Percentiles rank a stretch among this genome's conserved stretches.
phyloP scores from a whole-genome alignment of 2,888 invertebrate species.

The Apotomis betuletana region DNA sequence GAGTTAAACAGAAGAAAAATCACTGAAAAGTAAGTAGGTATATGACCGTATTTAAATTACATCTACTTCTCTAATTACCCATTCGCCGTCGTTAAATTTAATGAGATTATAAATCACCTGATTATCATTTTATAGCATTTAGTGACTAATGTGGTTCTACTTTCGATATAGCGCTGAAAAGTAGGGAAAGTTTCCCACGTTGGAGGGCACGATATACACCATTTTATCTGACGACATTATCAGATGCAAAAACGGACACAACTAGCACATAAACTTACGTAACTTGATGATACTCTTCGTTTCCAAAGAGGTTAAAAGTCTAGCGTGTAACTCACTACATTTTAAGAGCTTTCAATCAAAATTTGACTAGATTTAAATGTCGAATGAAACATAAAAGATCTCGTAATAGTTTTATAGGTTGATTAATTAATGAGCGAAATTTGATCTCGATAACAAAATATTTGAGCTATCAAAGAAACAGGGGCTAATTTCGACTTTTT shows the following conservation, averaged over 20 bases:
- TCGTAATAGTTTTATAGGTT: conserved; percentile 14
- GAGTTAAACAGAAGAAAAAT: too few species aligned
- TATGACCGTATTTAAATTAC: background rate
- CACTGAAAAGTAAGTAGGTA: too few species aligned
- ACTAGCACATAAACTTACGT: conserved; percentile 23
- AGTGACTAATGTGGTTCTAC: background rate
- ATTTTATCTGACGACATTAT: conserved; percentile 53
- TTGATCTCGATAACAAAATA: background rate
- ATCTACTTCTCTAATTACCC: background rate
- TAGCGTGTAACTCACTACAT: conserved; percentile 6
- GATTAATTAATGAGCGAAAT: background rate
- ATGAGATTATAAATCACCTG: background rate
- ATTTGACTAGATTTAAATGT: conserved; percentile 18
- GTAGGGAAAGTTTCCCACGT: conserved; percentile 66
- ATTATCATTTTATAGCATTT: background rate
- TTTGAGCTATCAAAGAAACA: too few species aligned
- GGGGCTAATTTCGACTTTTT: too few species aligned
- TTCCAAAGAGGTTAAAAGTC: conserved; percentile 23
- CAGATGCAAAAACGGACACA: conserved; percentile 44
- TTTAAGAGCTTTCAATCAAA: conserved; percentile 27
- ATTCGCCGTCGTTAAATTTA: background rate
- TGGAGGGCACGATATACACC: conserved; percentile 43
- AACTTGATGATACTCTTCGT: conserved; percentile 1
- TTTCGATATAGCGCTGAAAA: conserved; percentile 45
- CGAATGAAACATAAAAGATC: background rate